Base-by-base conservation (phyloP, 1,140 invertebrate genomes). In the Ctenoplectra terminalis region DNA sequence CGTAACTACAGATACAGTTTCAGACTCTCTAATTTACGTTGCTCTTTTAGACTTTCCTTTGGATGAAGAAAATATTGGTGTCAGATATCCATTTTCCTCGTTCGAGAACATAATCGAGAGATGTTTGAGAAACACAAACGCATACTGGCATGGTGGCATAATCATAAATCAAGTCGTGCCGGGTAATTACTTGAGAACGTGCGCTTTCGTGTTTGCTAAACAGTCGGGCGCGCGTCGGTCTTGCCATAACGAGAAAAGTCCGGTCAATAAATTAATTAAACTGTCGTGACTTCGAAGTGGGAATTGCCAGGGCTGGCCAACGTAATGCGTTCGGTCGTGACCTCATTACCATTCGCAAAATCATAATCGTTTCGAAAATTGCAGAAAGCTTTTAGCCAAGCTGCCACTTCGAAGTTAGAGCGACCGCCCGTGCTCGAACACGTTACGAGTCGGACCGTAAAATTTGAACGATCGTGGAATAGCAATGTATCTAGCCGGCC, bases 241-340 rank as follows among this genome's bases (percentile, higher is more conserved):
- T 73, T 37, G 58, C 13, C 37, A 43, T 85, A 85, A 85, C 69
- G 70, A 74, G 82, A 63, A 80, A 84, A 84, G 54, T 85, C 50
- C 26, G 70, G 71, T 78, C 69, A 54, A 69, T 79, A 84, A 85
- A 81, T 85, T 84, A 85, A 85, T 85, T 85, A 85, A 60, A 72
- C 34, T 74, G 75, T 85, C 75, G 69, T 71, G 71, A 76, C 52
- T 76, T 50, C 20, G 29, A 34, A n/a, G 34, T 61, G 43, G 69
- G 83, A 84, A 66, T 31, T 56, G 61, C 29, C 54, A 6, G 1
- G 34, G 23, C 37, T 13, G 31, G 17, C 46, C 37, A 20, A 20
- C 60, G 76, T 67, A 71, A 83, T 54, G 34, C 60, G 67, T 71
- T 58, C 58, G 67, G 34, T 67, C 34, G 31, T 60, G 82, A 84